Percentiles rank a stretch among this genome's conserved stretches.
Evolutionary conservation across 1,140 invertebrate genomes (phyloP).

Genomic region (Acromyrmex echinatior): DNA sequence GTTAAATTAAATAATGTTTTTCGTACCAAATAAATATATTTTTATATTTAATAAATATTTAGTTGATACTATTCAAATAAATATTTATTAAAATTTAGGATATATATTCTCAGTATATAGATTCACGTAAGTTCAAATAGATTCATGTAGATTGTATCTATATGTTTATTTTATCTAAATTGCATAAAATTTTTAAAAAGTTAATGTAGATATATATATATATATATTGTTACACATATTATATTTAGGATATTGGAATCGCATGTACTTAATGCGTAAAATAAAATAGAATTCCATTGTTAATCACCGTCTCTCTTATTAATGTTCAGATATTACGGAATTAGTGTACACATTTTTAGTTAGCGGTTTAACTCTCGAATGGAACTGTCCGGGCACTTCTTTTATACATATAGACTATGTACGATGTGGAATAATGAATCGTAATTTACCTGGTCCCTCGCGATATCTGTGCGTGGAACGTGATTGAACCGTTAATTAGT

Average conservation of each 20-base stretch:
- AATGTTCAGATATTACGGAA: slow-evolving; percentile 16
- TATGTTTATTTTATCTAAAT: not conserved
- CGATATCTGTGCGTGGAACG: slow-evolving; percentile 35
- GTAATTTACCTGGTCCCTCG: slow-evolving; percentile 49
- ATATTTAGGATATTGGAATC: not conserved
- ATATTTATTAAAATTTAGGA: too few relatives aligned
- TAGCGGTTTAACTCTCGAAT: slow-evolving; percentile 44
- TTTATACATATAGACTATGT: slow-evolving; percentile 17
- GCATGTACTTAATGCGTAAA: not conserved
- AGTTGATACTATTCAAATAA: too few relatives aligned
- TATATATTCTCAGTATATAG: too few relatives aligned
- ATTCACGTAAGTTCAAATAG: too few relatives aligned
- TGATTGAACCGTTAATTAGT: slow-evolving; percentile 62
- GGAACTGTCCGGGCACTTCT: slow-evolving; percentile 34
- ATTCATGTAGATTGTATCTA: not conserved
- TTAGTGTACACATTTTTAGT: slow-evolving; percentile 36
- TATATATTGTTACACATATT: not conserved
- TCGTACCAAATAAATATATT: too few relatives aligned
- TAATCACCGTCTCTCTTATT: not conserved
- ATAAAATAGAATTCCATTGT: not conserved
- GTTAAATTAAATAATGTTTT: too few relatives aligned
- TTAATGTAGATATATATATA: not conserved
- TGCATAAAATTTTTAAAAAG: not conserved
- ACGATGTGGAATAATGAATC: slow-evolving; percentile 48
- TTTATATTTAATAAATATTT: too few relatives aligned